These are phyloP conservation scores for Hystrix cristata DNA, from an alignment of 2,113 vertebrate genomes.

Conservation along the genomic window DNA sequence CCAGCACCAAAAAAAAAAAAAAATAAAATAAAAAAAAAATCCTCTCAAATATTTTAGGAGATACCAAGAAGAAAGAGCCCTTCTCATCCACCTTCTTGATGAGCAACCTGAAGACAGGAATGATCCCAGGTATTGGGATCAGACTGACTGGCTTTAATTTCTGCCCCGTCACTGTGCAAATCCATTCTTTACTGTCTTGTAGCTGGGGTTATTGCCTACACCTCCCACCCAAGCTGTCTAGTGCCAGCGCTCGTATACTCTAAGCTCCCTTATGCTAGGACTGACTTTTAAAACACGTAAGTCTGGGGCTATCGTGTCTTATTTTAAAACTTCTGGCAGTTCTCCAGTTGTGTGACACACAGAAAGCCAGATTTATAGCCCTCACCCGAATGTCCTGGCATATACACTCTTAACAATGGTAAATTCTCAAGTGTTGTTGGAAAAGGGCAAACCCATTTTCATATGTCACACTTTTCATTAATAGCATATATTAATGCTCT, in stretches of 20 bases:
- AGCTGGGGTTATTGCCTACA: background rate
- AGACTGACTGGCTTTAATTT: background rate
- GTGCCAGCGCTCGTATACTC: background rate
- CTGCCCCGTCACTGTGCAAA: background rate
- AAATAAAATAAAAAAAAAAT: too few relatives aligned
- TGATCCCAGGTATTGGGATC: background rate
- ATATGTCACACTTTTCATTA: background rate
- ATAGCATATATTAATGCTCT: background rate
- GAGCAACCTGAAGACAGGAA: background rate
- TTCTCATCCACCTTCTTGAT: background rate
- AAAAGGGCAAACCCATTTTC: background rate
- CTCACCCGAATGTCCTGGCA: background rate
- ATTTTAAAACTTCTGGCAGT: background rate
- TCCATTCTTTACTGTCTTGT: background rate
- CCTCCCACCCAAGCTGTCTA: background rate
- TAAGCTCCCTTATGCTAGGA: background rate
- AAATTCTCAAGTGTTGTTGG: background rate
- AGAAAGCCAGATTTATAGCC: background rate
- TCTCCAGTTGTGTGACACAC: background rate
- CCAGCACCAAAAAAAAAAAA: too few relatives aligned
- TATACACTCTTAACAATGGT: background rate
- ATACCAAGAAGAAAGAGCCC: background rate
- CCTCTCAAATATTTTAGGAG: background rate
- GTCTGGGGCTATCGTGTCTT: background rate
- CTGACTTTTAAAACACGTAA: background rate